Conservation (phyloP, 2,797 vertebrate species). For the Thamnophis elegans region DNA sequence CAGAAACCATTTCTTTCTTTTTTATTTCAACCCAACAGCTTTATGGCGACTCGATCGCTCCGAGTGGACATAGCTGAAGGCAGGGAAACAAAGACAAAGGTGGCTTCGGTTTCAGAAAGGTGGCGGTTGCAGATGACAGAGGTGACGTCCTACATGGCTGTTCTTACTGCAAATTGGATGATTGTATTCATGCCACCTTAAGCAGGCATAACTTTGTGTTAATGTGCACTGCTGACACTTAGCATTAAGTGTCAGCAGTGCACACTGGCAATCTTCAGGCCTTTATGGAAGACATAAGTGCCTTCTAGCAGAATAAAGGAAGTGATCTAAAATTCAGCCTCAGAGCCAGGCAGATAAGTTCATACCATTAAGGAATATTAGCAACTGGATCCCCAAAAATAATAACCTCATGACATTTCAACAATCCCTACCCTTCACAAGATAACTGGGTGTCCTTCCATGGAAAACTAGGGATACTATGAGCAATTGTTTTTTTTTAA, state of each 20-base stretch:
- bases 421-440: not conserved
- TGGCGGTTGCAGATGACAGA: conserved; percentile 83
- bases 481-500: not conserved
- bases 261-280: not conserved
- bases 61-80: conserved; percentile 98
- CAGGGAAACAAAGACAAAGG: conserved; percentile 94
- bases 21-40: conserved; percentile 71
- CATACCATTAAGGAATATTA: not conserved
- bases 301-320: not conserved
- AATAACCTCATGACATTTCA: not conserved
- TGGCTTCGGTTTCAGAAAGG: conserved; percentile 93
- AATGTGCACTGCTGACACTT: not conserved
- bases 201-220: not conserved
- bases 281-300: not conserved
- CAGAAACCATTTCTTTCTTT: not conserved
- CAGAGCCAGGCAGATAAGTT: not conserved
- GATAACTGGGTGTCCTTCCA: not conserved
- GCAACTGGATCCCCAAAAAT: not conserved
- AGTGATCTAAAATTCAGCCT: not conserved
- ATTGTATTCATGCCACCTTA: not conserved
- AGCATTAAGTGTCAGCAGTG: not conserved
- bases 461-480: not conserved
- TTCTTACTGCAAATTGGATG: not conserved
- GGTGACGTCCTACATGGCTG: conserved; percentile 69
- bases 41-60: conserved; percentile 84